phyloP scores from a whole-genome alignment of 1,140 invertebrate genomes.

The Hormaphis cornu region DNA sequence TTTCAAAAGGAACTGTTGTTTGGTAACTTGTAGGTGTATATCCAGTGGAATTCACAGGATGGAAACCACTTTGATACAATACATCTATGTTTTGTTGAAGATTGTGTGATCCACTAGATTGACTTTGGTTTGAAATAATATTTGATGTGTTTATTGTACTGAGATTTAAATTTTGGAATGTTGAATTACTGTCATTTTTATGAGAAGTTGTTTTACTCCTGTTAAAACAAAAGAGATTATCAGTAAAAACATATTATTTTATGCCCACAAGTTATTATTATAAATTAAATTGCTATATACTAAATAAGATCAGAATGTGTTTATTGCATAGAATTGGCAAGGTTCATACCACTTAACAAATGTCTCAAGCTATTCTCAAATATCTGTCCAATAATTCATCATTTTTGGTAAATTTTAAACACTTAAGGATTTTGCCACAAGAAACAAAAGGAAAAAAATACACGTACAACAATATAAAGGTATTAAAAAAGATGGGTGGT shows the following conservation, averaged over 20 bases:
- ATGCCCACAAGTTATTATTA: neutral
- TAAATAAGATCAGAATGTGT: conserved; percentile 26
- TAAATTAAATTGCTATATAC: conserved; percentile 1
- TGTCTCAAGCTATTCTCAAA: conserved; percentile 34
- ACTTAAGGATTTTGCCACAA: neutral
- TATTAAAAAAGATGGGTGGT: neutral
- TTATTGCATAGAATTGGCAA: neutral
- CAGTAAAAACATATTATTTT: neutral
- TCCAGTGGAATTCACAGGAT: neutral
- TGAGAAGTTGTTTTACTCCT: conserved; percentile 7
- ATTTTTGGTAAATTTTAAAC: conserved; percentile 21
- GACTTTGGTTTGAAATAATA: neutral
- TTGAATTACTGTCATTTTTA: neutral
- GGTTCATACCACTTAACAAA: conserved; percentile 4
- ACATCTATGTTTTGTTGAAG: conserved; percentile 16
- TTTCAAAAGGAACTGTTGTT: conserved; percentile 23
- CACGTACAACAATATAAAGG: neutral
- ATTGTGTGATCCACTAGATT: conserved; percentile 1
- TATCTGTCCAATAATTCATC: conserved; percentile 35
- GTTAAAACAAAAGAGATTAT: conserved; percentile 11
- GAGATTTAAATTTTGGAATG: conserved; percentile 9
- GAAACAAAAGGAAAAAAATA: neutral
- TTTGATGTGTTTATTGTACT: neutral
- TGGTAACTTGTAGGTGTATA: conserved; percentile 24
- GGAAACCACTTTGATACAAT: conserved; percentile 11